A percentile compares a stretch with the other conserved stretches of the same genome.
Conservation (phyloP, 2,113 vertebrate species). For the Nothobranchius kuhntae region DNA sequence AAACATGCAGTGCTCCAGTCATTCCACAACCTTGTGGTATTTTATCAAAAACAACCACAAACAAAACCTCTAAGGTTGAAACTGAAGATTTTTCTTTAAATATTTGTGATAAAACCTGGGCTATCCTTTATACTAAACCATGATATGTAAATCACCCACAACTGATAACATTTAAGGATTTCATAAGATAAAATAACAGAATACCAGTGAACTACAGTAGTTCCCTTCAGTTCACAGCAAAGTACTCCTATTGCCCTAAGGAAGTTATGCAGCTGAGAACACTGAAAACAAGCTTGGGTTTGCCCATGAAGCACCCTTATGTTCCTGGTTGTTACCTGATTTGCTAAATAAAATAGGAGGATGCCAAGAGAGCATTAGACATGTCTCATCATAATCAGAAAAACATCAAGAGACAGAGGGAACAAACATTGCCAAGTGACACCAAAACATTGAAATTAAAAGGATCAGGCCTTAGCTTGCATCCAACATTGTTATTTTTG, state of each 20-base stretch:
- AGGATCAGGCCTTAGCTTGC: not conserved
- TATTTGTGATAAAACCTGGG: too few relatives aligned
- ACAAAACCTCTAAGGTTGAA: too few relatives aligned
- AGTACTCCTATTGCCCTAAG: constrained; percentile 25
- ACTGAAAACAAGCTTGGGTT: constrained; percentile 44
- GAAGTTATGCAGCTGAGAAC: constrained; percentile 43
- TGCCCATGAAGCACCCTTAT: constrained; percentile 50
- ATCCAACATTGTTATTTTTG: not conserved
- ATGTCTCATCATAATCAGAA: constrained; percentile 22
- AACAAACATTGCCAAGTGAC: constrained; percentile 5
- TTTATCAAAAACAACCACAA: too few relatives aligned
- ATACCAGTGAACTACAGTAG: not conserved
- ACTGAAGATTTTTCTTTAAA: too few relatives aligned
- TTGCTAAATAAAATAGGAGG: constrained; percentile 7
- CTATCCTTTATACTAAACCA: too few relatives aligned
- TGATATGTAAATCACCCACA: not conserved
- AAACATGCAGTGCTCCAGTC: too few relatives aligned
- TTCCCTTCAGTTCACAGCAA: not conserved
- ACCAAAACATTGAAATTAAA: not conserved
- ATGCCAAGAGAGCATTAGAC: constrained; percentile 34
- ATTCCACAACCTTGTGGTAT: too few relatives aligned
- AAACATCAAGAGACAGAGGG: not conserved
- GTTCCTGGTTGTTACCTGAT: constrained; percentile 44
- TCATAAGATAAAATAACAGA: not conserved
- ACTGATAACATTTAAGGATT: not conserved